Evolutionary conservation across 2,888 invertebrate genomes (phyloP).

Genomic region (Seira ritae): DNA sequence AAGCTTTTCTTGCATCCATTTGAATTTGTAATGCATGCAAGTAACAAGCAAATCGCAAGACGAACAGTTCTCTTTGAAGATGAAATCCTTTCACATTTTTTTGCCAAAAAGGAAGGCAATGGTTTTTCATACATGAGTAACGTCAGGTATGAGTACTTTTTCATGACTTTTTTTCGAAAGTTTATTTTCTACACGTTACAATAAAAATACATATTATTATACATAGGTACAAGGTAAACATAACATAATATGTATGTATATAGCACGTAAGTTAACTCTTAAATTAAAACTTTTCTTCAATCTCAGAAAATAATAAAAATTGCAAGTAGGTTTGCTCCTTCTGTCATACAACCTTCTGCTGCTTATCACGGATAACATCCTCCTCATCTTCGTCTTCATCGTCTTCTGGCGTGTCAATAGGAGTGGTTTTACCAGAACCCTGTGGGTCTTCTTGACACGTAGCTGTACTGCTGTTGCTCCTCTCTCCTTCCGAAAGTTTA

Average conservation of each 20-base stretch:
- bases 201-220: neutral
- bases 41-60: no score
- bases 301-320: neutral
- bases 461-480: conserved; percentile 1
- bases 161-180: conserved; percentile 28
- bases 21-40: no score
- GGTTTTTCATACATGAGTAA: no score
- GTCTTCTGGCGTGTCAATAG: conserved; percentile 39
- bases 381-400: no score
- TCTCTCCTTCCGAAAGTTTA: conserved; percentile 39
- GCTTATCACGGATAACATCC: conserved; percentile 39
- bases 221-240: conserved; percentile 12
- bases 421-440: conserved; percentile 44
- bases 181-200: conserved; percentile 26
- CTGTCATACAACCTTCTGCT: conserved; percentile 51
- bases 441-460: conserved; percentile 26
- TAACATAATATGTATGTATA: no score
- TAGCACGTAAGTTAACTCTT: no score
- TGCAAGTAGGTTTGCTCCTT: neutral
- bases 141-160: conserved; percentile 4
- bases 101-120: conserved; percentile 34
- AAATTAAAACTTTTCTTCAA: no score
- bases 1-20: no score
- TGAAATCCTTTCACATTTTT: conserved; percentile 47
- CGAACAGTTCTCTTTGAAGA: no score